These are phyloP conservation scores for Chymomyza costata DNA, from an alignment of 1,140 invertebrate species.

Conservation along the genomic window DNA sequence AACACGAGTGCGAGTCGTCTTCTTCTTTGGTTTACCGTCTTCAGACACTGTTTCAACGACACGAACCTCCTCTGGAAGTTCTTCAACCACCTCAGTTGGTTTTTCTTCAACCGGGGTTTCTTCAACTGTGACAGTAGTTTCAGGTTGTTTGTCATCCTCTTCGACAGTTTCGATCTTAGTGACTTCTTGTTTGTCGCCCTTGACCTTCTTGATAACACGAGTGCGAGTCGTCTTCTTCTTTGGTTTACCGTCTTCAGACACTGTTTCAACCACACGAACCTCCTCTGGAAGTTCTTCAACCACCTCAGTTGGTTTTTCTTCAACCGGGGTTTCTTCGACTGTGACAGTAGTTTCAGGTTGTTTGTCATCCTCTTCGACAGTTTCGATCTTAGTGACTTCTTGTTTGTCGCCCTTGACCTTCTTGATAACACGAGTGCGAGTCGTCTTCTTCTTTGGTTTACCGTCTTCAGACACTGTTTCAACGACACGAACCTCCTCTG, in stretches of 20 bases:
- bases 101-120: slow-evolving; percentile 20
- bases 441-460: slow-evolving; percentile 16
- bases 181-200: slow-evolving; percentile 58
- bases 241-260: not conserved
- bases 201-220: slow-evolving; percentile 52
- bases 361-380: slow-evolving; percentile 71
- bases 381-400: slow-evolving; percentile 67
- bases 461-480: not conserved
- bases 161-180: slow-evolving; percentile 71
- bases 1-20: slow-evolving; percentile 40
- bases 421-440: slow-evolving; percentile 48
- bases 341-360: slow-evolving; percentile 55
- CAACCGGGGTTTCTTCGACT: slow-evolving; percentile 28
- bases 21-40: slow-evolving; percentile 5
- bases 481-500: slow-evolving; percentile 10
- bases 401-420: slow-evolving; percentile 58
- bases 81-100: slow-evolving; percentile 6
- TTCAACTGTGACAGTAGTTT: slow-evolving; percentile 51
- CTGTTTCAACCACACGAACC: not conserved
- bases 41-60: not conserved
- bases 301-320: slow-evolving; percentile 9
- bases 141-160: slow-evolving; percentile 65
- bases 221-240: slow-evolving; percentile 37
- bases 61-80: slow-evolving; percentile 15
- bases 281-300: slow-evolving; percentile 17